phyloP scores from a whole-genome alignment of 2,797 vertebrate species.

The Rhinichthys osculus region DNA sequence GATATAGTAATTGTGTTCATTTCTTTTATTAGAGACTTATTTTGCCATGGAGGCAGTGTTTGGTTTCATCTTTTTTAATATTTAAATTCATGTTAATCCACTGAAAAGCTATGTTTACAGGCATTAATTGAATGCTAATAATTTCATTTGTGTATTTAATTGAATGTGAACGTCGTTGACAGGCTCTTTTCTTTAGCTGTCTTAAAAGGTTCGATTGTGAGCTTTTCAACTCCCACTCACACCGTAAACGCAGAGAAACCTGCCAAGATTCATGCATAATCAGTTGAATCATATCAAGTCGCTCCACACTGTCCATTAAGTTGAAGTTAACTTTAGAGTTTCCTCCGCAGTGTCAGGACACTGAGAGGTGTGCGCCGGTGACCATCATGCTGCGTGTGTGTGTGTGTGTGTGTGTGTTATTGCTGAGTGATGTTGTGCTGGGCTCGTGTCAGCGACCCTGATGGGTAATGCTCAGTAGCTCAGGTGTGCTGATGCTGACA shows the following conservation, averaged over 20 bases:
- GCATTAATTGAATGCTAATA: slow-evolving; percentile 39
- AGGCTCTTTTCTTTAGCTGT: slow-evolving; percentile 30
- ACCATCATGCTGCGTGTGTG: too few relatives aligned
- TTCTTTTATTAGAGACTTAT: slow-evolving; percentile 9
- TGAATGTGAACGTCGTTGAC: slow-evolving; percentile 28
- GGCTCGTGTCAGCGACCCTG: slow-evolving; percentile 71
- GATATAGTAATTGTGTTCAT: not conserved
- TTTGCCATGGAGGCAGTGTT: not conserved
- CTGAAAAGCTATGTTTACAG: not conserved
- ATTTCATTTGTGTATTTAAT: slow-evolving; percentile 47
- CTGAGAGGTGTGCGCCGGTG: not conserved
- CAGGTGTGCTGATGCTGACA: slow-evolving; percentile 82
- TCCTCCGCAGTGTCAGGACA: not conserved
- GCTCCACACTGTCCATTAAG: not conserved
- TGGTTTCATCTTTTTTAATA: not conserved
- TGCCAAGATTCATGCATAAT: slow-evolving; percentile 32
- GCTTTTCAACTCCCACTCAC: slow-evolving; percentile 34
- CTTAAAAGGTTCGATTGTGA: slow-evolving; percentile 14
- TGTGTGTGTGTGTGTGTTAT: slow-evolving; percentile 39
- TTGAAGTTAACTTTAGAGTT: slow-evolving; percentile 3
- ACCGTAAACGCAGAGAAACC: slow-evolving; percentile 7
- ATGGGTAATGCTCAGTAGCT: slow-evolving; percentile 67
- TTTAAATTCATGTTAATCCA: not conserved
- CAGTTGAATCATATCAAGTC: slow-evolving; percentile 48
- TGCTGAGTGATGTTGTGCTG: slow-evolving; percentile 64